phyloP scores from a whole-genome alignment of 30 jellyfish, hydroid and myxozoan genomes.

The Aurelia sp. region DNA sequence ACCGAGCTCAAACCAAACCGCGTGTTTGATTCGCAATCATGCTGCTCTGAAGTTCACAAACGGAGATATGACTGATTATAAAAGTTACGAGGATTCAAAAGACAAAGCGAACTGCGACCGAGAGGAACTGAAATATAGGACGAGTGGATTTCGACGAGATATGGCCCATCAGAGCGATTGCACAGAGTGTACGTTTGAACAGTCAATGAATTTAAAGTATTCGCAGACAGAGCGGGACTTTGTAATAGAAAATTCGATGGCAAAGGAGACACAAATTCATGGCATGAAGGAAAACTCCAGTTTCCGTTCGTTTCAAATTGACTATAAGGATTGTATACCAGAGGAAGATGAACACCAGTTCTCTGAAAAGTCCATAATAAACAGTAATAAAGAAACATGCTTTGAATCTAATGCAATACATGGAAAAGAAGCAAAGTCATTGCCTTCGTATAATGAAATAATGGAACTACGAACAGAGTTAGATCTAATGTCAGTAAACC shows the following conservation, averaged over 20 bases:
- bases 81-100: neutral
- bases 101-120: neutral
- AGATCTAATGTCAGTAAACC: neutral
- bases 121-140: neutral
- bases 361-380: neutral
- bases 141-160: neutral
- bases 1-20: neutral
- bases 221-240: neutral
- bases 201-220: neutral
- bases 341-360: too few species aligned
- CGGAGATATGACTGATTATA: neutral
- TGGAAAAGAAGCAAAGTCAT: neutral
- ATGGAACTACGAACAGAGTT: conserved; percentile 25
- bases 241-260: neutral
- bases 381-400: neutral
- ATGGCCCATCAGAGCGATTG: conserved; percentile 1
- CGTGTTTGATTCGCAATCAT: neutral
- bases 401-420: neutral
- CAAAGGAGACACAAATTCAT: neutral
- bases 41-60: neutral
- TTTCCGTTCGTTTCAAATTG: neutral
- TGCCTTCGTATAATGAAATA: conserved; percentile 38
- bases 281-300: neutral
- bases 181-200: neutral
- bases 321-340: too few species aligned